Evolutionary conservation across 1,140 invertebrate genomes (phyloP).

Genomic region (Drosophila nikananu): DNA sequence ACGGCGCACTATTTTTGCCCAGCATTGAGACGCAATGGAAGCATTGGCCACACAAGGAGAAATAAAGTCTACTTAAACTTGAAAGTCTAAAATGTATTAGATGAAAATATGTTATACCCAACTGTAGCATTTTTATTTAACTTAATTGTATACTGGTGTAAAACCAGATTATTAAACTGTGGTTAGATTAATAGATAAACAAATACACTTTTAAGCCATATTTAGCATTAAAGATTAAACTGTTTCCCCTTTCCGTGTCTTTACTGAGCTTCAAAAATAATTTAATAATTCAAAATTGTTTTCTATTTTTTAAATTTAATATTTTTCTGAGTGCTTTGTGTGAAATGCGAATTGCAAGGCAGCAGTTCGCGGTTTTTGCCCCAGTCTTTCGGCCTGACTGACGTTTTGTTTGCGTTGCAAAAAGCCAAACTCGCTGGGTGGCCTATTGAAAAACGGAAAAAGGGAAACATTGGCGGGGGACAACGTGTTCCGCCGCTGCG

Average conservation of each 20-base stretch:
- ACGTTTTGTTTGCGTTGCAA: conserved; percentile 83
- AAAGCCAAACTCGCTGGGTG: conserved; percentile 79
- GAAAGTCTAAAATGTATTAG: neutral
- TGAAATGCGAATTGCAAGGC: conserved; percentile 39
- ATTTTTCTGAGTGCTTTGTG: neutral
- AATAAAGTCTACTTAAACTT: neutral
- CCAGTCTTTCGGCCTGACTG: conserved; percentile 60
- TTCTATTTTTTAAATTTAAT: no score
- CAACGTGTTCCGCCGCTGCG: neutral
- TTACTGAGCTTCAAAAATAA: neutral
- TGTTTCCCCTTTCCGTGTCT: no score
- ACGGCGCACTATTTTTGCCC: conserved; percentile 73
- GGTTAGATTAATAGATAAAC: no score
- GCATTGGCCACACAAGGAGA: conserved; percentile 16
- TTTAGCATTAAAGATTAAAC: no score
- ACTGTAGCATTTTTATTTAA: no score
- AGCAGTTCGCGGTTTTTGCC: conserved; percentile 43
- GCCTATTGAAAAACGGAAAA: conserved; percentile 37
- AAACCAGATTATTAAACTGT: no score
- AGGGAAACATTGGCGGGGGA: conserved; percentile 7
- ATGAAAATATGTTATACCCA: neutral
- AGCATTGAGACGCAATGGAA: conserved; percentile 69
- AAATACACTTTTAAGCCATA: no score
- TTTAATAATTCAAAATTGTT: neutral
- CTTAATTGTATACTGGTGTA: no score